Evolutionary conservation across 2,797 vertebrate genomes (phyloP).

Genomic region (Acipenser oxyrinchus): DNA sequence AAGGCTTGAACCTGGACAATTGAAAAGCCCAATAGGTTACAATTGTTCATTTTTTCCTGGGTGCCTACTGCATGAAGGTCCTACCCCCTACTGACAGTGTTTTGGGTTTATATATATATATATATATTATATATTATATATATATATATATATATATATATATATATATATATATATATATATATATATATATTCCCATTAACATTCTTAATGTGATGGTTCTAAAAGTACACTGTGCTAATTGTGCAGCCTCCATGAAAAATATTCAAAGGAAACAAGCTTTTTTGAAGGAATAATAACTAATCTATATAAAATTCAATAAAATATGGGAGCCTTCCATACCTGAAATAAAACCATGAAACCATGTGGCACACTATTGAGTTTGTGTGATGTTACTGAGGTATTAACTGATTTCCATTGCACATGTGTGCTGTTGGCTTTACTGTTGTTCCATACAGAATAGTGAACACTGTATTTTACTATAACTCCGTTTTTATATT

Average conservation of each 20-base stretch:
- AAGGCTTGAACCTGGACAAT: constrained; percentile 50
- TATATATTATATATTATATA: too few species aligned
- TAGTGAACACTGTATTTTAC: constrained; percentile 43
- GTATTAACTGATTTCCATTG: constrained; percentile 30
- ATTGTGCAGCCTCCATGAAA: not conserved
- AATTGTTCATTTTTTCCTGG: too few species aligned
- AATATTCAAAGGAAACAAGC: not conserved
- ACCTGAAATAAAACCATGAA: constrained; percentile 50
- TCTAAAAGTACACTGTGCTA: too few species aligned
- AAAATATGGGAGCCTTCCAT: constrained; percentile 11
- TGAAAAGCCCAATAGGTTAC: not conserved
- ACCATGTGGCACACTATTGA: constrained; percentile 28
- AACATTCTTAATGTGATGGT: too few species aligned
- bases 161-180: too few species aligned
- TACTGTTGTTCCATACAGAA: constrained; percentile 33
- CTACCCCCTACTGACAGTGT: too few species aligned
- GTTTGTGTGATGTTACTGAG: constrained; percentile 28
- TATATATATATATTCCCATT: too few species aligned
- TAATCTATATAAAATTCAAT: too few species aligned
- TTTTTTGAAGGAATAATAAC: constrained; percentile 5
- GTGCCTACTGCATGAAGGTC: too few species aligned
- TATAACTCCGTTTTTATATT: constrained; percentile 42
- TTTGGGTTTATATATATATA: too few species aligned
- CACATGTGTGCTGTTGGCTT: not conserved
- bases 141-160: too few species aligned